Evolutionary conservation across 2,888 invertebrate genomes (phyloP).

Genomic region (Scaptomyza caliginosa): DNA sequence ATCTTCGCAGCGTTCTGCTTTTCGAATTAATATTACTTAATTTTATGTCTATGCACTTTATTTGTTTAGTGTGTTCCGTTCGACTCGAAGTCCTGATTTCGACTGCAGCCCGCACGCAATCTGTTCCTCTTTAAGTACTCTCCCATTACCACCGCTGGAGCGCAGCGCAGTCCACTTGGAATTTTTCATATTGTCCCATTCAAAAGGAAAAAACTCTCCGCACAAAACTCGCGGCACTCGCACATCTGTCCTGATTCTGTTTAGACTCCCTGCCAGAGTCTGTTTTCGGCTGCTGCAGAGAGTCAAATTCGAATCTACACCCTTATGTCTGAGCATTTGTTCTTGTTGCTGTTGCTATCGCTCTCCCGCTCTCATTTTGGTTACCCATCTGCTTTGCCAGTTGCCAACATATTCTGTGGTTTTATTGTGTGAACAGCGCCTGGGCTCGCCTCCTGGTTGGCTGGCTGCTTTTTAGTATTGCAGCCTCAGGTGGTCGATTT

Average conservation of each 20-base stretch:
- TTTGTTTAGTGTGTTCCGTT: conserved; percentile 36
- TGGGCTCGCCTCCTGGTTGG: conserved; percentile 78
- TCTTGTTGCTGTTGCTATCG: conserved; percentile 34
- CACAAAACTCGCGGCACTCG: conserved; percentile 69
- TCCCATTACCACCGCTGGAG: conserved; percentile 45
- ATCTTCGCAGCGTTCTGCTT: conserved; percentile 1
- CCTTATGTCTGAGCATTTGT: conserved; percentile 64
- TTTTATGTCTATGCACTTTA: conserved; percentile 19
- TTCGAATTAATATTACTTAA: background rate
- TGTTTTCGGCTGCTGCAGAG: conserved; percentile 43
- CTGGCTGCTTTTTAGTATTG: conserved; percentile 39
- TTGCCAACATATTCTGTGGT: conserved; percentile 84
- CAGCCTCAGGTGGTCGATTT: too few relatives aligned
- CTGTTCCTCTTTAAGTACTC: conserved; percentile 84
- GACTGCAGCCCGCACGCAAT: conserved; percentile 83
- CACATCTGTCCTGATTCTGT: conserved; percentile 83
- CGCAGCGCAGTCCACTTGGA: conserved; percentile 72
- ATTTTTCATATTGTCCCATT: conserved; percentile 83
- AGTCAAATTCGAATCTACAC: conserved; percentile 62
- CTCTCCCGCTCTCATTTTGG: conserved; percentile 57
- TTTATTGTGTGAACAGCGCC: conserved; percentile 75
- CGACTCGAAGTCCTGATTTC: conserved; percentile 80
- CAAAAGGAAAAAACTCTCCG: conserved; percentile 71
- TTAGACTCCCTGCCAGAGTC: conserved; percentile 34
- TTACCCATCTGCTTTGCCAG: conserved; percentile 83